Conservation (phyloP, 2,113 vertebrate species). For the Protobothrops mucrosquamatus region DNA sequence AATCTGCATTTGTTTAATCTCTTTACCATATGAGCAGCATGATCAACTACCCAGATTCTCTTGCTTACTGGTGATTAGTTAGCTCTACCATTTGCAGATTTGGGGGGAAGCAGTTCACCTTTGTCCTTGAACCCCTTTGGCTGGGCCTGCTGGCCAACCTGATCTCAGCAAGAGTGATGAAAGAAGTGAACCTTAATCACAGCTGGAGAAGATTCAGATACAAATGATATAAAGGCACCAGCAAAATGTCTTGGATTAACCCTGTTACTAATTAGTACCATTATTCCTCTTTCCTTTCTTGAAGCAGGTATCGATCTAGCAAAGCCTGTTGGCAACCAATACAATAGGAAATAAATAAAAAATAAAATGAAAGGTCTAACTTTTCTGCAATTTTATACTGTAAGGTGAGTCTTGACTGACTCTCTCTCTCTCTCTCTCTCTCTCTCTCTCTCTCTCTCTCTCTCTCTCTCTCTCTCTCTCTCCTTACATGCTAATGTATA, state of each 20-base stretch:
- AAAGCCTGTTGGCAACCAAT: neutral
- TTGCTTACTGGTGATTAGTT: neutral
- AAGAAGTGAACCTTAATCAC: neutral
- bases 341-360: neutral
- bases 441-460: fast-evolving
- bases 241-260: neutral
- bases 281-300: neutral
- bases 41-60: neutral
- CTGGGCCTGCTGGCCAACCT: neutral
- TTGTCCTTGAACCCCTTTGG: neutral
- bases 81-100: neutral
- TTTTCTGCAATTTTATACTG: neutral
- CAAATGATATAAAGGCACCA: neutral
- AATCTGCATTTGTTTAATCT: neutral
- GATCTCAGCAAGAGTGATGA: neutral
- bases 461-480: fast-evolving
- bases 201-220: neutral
- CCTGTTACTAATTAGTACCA: neutral
- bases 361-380: neutral
- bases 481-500: neutral
- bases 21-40: neutral
- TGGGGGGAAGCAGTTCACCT: neutral
- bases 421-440: neutral
- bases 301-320: neutral
- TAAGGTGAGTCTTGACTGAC: neutral